phyloP scores from a whole-genome alignment of 1,140 invertebrate species.

The Samia ricini region DNA sequence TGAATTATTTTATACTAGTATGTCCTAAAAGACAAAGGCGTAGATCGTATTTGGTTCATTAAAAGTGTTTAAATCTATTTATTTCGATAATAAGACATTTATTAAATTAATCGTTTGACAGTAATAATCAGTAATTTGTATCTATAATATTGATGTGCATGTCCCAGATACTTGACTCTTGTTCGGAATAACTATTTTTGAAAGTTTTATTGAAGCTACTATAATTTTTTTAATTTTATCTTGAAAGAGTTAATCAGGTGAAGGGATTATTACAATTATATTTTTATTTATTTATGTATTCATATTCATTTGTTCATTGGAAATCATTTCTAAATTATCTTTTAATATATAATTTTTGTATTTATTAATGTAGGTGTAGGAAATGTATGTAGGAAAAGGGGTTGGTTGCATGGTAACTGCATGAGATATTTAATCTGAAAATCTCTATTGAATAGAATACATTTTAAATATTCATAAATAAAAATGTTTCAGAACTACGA shows the following conservation, averaged over 20 bases:
- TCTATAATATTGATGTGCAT: neutral
- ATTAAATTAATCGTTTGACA: neutral
- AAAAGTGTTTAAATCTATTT: neutral
- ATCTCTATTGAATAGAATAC: too few species aligned
- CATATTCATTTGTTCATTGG: constrained; percentile 29
- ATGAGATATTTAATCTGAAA: neutral
- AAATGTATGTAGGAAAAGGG: too few species aligned
- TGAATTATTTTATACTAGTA: neutral
- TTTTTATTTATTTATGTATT: constrained; percentile 8
- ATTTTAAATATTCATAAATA: too few species aligned
- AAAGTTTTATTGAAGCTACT: neutral
- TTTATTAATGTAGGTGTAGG: too few species aligned
- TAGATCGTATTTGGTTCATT: constrained; percentile 4
- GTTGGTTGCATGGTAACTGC: neutral
- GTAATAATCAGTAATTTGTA: neutral
- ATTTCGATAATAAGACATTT: neutral
- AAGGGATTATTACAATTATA: neutral
- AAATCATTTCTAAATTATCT: constrained; percentile 8
- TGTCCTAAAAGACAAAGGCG: constrained; percentile 1
- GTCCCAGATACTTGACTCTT: neutral
- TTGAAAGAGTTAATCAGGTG: neutral
- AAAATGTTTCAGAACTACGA: too few species aligned
- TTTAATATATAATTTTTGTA: too few species aligned
- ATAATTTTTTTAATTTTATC: neutral
- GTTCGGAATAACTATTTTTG: neutral